A percentile compares a stretch with the other conserved stretches of the same genome.
phyloP scores from a whole-genome alignment of 1,140 invertebrate genomes.

The Rhizoglyphus robini region DNA sequence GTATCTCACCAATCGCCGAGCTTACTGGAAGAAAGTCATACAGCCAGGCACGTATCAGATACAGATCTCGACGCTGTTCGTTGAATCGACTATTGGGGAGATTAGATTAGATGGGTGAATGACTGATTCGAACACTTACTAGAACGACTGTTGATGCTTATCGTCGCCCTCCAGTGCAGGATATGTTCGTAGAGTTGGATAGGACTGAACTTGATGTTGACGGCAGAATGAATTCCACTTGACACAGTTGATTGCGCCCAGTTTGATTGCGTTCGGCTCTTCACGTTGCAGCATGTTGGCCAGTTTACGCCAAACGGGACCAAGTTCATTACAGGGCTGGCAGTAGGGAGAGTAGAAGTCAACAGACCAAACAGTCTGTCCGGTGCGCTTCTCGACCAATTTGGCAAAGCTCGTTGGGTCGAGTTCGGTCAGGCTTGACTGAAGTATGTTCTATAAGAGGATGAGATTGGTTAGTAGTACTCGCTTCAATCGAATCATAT shows the following conservation, averaged over 20 bases:
- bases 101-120: constrained; percentile 18
- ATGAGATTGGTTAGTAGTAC: constrained; percentile 18
- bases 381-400: constrained; percentile 38
- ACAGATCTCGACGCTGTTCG: constrained; percentile 44
- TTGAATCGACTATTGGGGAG: constrained; percentile 42
- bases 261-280: constrained; percentile 36
- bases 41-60: constrained; percentile 46
- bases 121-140: neutral
- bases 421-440: constrained; percentile 44
- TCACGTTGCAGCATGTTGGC: constrained; percentile 33
- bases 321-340: constrained; percentile 49
- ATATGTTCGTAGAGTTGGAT: constrained; percentile 56
- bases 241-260: constrained; percentile 56
- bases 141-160: constrained; percentile 1
- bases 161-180: constrained; percentile 44
- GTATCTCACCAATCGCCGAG: constrained; percentile 36
- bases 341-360: constrained; percentile 57
- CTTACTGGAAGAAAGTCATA: constrained; percentile 44
- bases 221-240: constrained; percentile 43
- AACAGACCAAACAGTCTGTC: constrained; percentile 44
- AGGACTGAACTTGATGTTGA: constrained; percentile 45
- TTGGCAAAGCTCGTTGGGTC: constrained; percentile 42
- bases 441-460: constrained; percentile 36
- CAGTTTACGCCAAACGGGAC: constrained; percentile 46
- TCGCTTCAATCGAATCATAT: neutral